Evolutionary conservation across 1,140 invertebrate species (phyloP), one percentile per base, ranked within the genome.

Genomic region (Apolygus lucorum): DNA sequence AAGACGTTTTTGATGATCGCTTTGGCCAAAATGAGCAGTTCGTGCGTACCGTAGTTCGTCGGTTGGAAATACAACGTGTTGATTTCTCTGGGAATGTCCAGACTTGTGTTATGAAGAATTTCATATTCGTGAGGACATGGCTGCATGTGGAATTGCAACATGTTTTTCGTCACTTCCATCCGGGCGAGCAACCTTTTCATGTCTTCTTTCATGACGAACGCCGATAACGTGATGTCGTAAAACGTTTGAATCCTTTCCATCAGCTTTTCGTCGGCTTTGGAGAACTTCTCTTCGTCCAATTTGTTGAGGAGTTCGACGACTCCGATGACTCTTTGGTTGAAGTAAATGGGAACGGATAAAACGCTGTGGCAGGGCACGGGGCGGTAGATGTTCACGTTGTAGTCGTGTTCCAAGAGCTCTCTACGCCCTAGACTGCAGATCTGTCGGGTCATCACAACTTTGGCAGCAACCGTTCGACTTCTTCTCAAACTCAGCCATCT

Each of bases 231-330:
- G 17, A 34, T 34, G 21, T 66, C 29, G 26, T 34, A 66, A 42
- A 66, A 66, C 64, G 29, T n/a, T 24, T 29, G 27, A 29, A 66
- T 66, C 27, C 29, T 66, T 28, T 34, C 29, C 64, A 66, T 66
- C 27, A 66, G n/a, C 27, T 66, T 34, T 34, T 29, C 29, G 21
- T 66, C 64, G 1, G 64, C 29, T 66, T 66, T 66, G 27, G 64
- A 29, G 28, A 66, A 66, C 34, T 66, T 66, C 26, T 66, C 64
- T 29, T 26, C 64, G 28, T 66, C 64, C 11, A 66, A 17, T 66
- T 66, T 66, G 27, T 66, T 66, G 1, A 66, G 64, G 17, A 66
- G 64, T 26, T 66, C 64, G 28, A 66, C 64, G 1, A 66, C 64
- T 1, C 64, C 64, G 1, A 66, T 66, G 64, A 34, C 64, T 34